Conservation (phyloP, 2,797 vertebrate species). For the Schizothorax lantsangensis region DNA sequence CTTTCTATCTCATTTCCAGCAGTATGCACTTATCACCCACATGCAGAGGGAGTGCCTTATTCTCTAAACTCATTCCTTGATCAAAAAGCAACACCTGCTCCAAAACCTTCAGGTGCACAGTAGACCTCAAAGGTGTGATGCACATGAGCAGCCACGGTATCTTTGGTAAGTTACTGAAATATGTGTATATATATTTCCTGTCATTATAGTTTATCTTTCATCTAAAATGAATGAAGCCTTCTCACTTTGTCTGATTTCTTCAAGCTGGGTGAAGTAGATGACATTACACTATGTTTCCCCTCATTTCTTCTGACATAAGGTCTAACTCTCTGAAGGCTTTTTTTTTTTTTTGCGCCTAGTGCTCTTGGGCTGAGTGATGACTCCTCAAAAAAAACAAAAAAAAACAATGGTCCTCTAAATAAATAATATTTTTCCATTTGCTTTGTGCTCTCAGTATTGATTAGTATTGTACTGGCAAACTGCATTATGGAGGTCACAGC, state of each 20-base stretch:
- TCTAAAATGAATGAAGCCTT: slow-evolving; percentile 60
- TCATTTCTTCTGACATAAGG: background rate
- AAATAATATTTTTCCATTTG: background rate
- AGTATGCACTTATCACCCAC: slow-evolving; percentile 16
- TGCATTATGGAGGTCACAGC: background rate
- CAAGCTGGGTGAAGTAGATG: slow-evolving; percentile 20
- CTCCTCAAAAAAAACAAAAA: background rate
- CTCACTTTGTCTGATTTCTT: slow-evolving; percentile 56
- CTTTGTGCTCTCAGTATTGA: slow-evolving; percentile 8
- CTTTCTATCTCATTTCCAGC: slow-evolving; percentile 13
- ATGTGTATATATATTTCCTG: slow-evolving; percentile 48
- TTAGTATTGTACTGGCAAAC: background rate
- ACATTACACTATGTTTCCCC: slow-evolving; percentile 34
- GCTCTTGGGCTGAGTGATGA: background rate
- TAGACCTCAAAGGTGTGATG: slow-evolving; percentile 50
- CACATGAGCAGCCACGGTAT: background rate
- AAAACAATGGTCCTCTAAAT: background rate
- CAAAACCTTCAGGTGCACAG: slow-evolving; percentile 20
- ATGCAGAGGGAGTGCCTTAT: background rate
- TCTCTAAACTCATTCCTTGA: slow-evolving; percentile 15
- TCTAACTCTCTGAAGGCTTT: background rate
- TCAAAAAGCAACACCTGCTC: slow-evolving; percentile 33
- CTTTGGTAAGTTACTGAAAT: slow-evolving; percentile 47
- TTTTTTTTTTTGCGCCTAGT: background rate
- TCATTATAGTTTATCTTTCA: slow-evolving; percentile 61